A percentile compares a stretch with the other conserved stretches of the same genome.
Conservation (phyloP, 92 coral and sea anemone species). For the Porites cylindrica region DNA sequence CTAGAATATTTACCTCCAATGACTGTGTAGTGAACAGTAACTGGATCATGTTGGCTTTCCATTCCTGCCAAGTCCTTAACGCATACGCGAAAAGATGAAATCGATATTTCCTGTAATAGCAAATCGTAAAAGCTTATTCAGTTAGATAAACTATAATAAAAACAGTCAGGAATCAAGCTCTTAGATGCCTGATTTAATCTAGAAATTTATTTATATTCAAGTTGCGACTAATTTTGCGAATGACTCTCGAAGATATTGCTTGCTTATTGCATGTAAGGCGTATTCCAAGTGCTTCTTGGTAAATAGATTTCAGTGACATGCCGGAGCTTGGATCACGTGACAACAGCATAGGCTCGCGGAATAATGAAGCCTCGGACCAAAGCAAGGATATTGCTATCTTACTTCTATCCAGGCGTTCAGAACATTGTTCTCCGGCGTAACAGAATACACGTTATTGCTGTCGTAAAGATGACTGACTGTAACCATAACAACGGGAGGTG, state of each 20-base stretch:
- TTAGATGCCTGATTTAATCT: no score
- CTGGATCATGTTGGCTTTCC: conserved; percentile 56
- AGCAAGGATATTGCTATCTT: background rate
- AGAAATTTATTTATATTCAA: no score
- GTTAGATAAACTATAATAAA: no score
- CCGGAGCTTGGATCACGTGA: no score
- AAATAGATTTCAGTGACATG: background rate
- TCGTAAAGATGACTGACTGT: conserved; percentile 61
- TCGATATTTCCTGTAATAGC: conserved; percentile 64
- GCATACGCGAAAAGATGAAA: conserved; percentile 65
- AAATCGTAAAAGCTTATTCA: background rate
- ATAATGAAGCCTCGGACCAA: no score
- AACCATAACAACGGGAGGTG: conserved; percentile 69
- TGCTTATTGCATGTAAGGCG: no score
- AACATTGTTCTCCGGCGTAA: conserved; percentile 61
- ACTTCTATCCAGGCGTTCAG: conserved; percentile 60
- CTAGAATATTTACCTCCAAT: conserved; percentile 64
- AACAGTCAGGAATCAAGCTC: no score
- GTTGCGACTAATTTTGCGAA: no score
- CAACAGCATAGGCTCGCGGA: no score
- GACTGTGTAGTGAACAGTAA: conserved; percentile 66
- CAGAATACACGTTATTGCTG: conserved; percentile 47
- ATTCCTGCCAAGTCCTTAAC: conserved; percentile 76
- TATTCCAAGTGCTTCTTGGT: no score
- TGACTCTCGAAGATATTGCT: background rate